Conservation (phyloP, 64 coral and sea anemone species). For the Montipora sp. region DNA sequence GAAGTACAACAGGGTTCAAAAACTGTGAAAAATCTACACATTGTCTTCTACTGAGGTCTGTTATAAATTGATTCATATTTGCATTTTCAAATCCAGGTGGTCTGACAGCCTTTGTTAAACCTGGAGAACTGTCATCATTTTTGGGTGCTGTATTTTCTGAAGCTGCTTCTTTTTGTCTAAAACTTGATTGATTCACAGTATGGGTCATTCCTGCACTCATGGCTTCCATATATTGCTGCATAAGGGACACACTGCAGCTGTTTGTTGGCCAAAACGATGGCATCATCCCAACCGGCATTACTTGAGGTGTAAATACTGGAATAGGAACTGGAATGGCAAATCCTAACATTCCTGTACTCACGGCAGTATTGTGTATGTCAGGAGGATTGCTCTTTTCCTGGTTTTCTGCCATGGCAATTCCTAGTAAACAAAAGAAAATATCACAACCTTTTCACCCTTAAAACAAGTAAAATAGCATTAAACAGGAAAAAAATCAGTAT, state of each 20-base stretch:
- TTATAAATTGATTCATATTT: background rate
- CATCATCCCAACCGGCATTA: conserved; percentile 70
- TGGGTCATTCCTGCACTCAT: conserved; percentile 20
- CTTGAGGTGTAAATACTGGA: conserved; percentile 68
- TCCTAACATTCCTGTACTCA: conserved; percentile 42
- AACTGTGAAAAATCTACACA: background rate
- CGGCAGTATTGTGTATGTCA: conserved; percentile 30
- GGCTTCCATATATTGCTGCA: conserved; percentile 46
- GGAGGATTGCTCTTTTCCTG: conserved; percentile 15
- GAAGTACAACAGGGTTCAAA: conserved; percentile 2
- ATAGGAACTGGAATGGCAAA: conserved; percentile 66
- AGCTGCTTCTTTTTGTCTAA: background rate
- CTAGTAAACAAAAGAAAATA: conserved; percentile 1
- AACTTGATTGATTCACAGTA: background rate
- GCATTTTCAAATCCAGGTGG: background rate
- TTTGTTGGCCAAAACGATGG: conserved; percentile 45
- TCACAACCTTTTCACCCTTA: background rate
- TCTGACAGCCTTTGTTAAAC: background rate
- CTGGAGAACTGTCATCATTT: background rate
- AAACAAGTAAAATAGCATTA: no score
- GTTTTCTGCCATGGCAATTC: conserved; percentile 52
- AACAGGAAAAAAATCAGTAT: no score
- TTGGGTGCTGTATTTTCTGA: background rate
- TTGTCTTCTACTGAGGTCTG: background rate
- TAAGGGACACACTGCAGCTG: background rate